Evolutionary conservation across 2,888 invertebrate genomes (phyloP).

Genomic region (Lasius fuliginosus): DNA sequence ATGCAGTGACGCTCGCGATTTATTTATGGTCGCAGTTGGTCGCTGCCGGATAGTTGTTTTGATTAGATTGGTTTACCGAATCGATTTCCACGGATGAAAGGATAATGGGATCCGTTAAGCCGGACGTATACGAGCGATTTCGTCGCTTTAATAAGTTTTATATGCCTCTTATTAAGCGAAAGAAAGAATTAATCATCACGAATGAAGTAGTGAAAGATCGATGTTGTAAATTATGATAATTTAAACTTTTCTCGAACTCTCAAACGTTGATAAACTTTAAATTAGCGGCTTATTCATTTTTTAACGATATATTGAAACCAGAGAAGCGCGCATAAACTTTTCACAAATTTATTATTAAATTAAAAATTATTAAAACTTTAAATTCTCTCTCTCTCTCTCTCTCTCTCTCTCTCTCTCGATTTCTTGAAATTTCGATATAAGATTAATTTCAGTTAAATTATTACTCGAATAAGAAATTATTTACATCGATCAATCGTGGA

Average conservation of each 20-base stretch:
- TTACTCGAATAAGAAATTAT: neutral
- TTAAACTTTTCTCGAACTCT: neutral
- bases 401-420: neutral
- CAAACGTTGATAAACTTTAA: neutral
- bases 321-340: neutral
- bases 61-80: conserved; percentile 12
- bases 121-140: neutral
- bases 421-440: neutral
- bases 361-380: neutral
- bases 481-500: neutral
- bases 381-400: no score
- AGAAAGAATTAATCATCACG: neutral
- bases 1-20: conserved; percentile 30
- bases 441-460: neutral
- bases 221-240: neutral
- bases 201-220: neutral
- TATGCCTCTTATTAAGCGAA: neutral
- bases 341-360: neutral
- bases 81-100: conserved; percentile 18
- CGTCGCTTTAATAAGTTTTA: neutral
- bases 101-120: neutral
- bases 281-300: neutral
- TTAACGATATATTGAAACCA: neutral
- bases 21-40: conserved; percentile 27
- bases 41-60: conserved; percentile 18